Conservation (phyloP, 92 coral and sea anemone species). For the Parazoanthus darwini region DNA sequence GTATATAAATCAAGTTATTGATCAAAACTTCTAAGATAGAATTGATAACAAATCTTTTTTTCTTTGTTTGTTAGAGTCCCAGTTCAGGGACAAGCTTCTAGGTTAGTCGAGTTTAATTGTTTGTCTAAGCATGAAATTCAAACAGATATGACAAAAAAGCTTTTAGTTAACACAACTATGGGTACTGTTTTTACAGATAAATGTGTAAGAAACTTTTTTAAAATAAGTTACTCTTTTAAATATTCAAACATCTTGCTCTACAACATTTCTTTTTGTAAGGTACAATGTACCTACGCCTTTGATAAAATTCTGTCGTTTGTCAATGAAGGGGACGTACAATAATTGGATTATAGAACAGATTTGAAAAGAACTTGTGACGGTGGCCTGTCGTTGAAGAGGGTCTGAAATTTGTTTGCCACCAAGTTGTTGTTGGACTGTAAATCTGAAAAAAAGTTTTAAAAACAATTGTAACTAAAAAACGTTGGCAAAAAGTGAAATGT, state of each 20-base stretch:
- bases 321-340: background rate
- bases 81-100: slow-evolving; percentile 44
- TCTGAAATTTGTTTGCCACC: too few species aligned
- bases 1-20: background rate
- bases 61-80: slow-evolving; percentile 43
- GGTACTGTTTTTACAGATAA: background rate
- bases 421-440: too few species aligned
- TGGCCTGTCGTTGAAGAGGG: too few species aligned
- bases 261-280: background rate
- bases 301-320: background rate
- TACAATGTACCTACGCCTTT: background rate
- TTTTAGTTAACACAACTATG: background rate
- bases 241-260: background rate
- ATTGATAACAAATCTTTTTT: slow-evolving; percentile 36
- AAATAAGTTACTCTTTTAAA: too few species aligned
- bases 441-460: too few species aligned
- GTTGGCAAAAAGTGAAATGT: too few species aligned
- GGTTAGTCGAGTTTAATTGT: slow-evolving; percentile 27
- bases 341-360: too few species aligned
- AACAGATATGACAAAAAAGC: background rate
- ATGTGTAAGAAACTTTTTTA: too few species aligned
- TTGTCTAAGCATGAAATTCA: background rate
- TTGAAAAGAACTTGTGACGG: too few species aligned
- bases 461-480: too few species aligned
- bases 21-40: background rate